Base-by-base conservation (phyloP, 2,797 vertebrate species). In the Periparus ater region DNA sequence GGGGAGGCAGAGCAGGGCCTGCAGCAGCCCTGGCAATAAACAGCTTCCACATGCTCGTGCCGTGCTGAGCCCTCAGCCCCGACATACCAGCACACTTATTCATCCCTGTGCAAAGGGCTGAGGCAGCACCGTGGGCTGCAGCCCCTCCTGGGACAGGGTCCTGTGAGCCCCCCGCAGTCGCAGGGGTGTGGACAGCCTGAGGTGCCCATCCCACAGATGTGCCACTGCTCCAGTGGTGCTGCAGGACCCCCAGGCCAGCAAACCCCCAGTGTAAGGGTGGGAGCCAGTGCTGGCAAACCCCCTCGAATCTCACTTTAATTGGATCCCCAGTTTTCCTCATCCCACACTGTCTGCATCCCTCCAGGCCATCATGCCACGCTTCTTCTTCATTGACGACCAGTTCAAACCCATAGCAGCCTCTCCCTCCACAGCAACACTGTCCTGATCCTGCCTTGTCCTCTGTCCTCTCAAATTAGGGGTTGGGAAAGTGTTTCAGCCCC, bases 161-260 rank as follows among this genome's bases (percentile, higher is more conserved):
- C 53, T 7, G 2, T 0, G 2, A 58, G 47, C 38, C 6, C 21
- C 47, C 25, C 0, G 0, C 0, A 0, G 10, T 19, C 30, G 34
- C 44, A 10, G 16, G n/a, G 27, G 5, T 27, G 48, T 6, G 5
- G n/a, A 30, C 11, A 65, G 40, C 50, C 20, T 0, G 0, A 50
- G 36, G 22, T 61, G 21, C 21, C 26, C 34, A 4, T 36, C 36
- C 58, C 1, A 1, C 44, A 70, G 54, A 16, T 6, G 3, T 60
- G 42, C 29, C 29, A 13, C 30, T n/a, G 72, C 44, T 66, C 67
- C 63, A 38, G 42, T 6, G 32, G 32, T 68, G n/a, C 57, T 36
- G 57, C 0, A 0, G 38, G 42, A 66, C 17, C 29, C 53, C 34
- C 27, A 40, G 26, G n/a, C 7, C 34, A 67, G 48, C 53, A 78